These are phyloP conservation scores for Athalia rosae DNA, from an alignment of 2,888 invertebrate genomes.

Conservation along the genomic window DNA sequence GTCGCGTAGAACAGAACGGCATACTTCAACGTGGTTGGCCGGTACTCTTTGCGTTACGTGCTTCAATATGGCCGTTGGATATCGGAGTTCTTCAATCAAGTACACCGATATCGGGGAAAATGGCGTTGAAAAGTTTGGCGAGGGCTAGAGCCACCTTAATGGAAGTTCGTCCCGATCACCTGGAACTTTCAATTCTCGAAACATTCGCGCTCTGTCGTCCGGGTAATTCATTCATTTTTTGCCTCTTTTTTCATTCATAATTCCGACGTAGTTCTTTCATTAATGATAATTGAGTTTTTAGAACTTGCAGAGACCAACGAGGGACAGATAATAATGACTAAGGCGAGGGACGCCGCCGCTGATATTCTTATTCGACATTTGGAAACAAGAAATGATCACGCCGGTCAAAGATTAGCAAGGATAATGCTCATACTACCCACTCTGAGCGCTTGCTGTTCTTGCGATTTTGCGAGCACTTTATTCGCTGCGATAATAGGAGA, in stretches of 20 bases:
- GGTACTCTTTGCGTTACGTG: slow-evolving; percentile 77
- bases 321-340: slow-evolving; percentile 55
- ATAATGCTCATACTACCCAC: slow-evolving; percentile 64
- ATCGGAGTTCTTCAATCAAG: slow-evolving; percentile 62
- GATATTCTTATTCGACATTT: slow-evolving; percentile 61
- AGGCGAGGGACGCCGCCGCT: slow-evolving; percentile 59
- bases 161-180: slow-evolving; percentile 72
- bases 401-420: slow-evolving; percentile 58
- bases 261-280: background rate
- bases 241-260: background rate
- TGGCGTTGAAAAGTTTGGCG: slow-evolving; percentile 53
- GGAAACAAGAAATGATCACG: slow-evolving; percentile 54
- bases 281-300: slow-evolving; percentile 49
- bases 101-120: slow-evolving; percentile 43
- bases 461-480: slow-evolving; percentile 61
- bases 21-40: slow-evolving; percentile 78
- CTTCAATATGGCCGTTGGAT: slow-evolving; percentile 77
- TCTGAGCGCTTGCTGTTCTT: slow-evolving; percentile 63
- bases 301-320: slow-evolving; percentile 61
- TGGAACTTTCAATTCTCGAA: slow-evolving; percentile 75
- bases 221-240: slow-evolving; percentile 67
- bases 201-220: slow-evolving; percentile 75
- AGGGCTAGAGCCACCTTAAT: slow-evolving; percentile 70
- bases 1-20: slow-evolving; percentile 75
- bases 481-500: slow-evolving; percentile 67